Evolutionary conservation across 2,888 invertebrate species (phyloP).

Genomic region (Deilephila elpenor): DNA sequence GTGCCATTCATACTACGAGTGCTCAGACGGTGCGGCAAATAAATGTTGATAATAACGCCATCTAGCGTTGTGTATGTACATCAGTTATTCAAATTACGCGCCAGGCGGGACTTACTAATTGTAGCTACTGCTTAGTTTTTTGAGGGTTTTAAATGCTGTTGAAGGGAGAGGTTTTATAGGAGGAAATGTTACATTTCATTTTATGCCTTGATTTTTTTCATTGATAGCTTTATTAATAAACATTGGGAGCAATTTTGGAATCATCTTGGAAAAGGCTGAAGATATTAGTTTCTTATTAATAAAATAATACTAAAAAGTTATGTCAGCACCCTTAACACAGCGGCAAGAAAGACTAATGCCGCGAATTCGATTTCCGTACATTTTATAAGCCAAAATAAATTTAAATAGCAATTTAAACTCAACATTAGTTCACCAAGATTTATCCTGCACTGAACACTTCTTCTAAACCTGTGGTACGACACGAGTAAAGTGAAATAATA

Average conservation of each 20-base stretch:
- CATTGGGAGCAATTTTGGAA: too few relatives aligned
- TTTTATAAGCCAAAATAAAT: too few relatives aligned
- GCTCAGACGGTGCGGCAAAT: slow-evolving; percentile 16
- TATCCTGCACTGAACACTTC: not conserved
- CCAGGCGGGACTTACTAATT: not conserved
- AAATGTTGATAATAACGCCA: slow-evolving; percentile 25
- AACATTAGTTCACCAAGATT: not conserved
- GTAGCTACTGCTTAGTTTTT: slow-evolving; percentile 1
- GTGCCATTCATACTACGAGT: slow-evolving; percentile 17
- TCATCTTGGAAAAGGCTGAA: too few relatives aligned
- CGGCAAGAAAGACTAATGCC: too few relatives aligned
- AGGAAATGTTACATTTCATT: not conserved
- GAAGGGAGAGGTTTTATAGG: not conserved
- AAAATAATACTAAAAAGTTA: too few relatives aligned
- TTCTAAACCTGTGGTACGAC: slow-evolving; percentile 37
- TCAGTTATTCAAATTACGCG: slow-evolving; percentile 23
- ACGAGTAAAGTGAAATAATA: slow-evolving; percentile 55
- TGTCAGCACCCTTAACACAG: too few relatives aligned
- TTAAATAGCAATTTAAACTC: too few relatives aligned
- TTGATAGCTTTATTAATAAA: too few relatives aligned
- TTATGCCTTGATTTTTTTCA: too few relatives aligned
- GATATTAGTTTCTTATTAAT: too few relatives aligned
- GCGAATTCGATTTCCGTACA: too few relatives aligned
- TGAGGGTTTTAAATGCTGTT: not conserved
- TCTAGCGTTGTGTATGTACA: slow-evolving; percentile 4